phyloP scores from a whole-genome alignment of 2,113 vertebrate species.

The Psophia crepitans region DNA sequence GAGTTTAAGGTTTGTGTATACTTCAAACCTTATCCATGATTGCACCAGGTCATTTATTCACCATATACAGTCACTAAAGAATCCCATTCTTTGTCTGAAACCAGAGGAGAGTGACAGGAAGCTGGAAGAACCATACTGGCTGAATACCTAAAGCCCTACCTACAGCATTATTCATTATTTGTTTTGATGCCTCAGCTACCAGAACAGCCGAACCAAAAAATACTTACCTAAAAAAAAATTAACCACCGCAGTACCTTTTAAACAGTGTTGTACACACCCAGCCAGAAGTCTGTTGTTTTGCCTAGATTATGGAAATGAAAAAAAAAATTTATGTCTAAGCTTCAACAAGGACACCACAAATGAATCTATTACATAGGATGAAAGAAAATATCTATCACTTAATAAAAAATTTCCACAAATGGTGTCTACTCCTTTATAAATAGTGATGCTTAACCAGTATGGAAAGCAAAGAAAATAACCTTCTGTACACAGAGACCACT shows the following conservation, averaged over 20 bases:
- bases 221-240: background rate
- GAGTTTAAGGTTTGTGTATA: background rate
- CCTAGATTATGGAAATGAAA: background rate
- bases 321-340: background rate
- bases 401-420: background rate
- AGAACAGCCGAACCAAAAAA: background rate
- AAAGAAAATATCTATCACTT: background rate
- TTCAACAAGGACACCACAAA: background rate
- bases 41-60: background rate
- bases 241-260: background rate
- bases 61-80: background rate
- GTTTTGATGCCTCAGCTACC: background rate
- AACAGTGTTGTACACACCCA: background rate
- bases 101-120: background rate
- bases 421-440: background rate
- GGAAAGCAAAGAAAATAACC: background rate
- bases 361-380: background rate
- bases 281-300: background rate
- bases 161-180: background rate
- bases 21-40: background rate
- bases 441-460: background rate
- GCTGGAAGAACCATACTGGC: background rate
- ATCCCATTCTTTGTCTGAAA: background rate
- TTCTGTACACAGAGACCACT: background rate
- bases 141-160: background rate